Evolutionary conservation across 2,888 invertebrate genomes (phyloP).

Genomic region (Agrilus mali): DNA sequence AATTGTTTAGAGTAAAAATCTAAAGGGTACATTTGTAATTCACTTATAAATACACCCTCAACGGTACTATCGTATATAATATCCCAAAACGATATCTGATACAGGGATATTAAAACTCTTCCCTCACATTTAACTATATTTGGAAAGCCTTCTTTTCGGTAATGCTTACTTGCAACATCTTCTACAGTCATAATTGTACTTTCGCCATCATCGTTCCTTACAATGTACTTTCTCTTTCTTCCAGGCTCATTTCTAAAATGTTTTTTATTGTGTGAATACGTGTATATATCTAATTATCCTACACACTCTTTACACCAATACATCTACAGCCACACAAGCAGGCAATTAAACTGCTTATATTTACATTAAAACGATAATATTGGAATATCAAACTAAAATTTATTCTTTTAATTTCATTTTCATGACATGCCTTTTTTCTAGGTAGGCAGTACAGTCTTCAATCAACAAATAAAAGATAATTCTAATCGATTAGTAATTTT

Average conservation of each 20-base stretch:
- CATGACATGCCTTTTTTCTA: no score
- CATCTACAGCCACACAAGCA: no score
- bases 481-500: background rate
- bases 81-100: conserved; percentile 58
- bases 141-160: conserved; percentile 34
- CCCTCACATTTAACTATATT: conserved; percentile 34
- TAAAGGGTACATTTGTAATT: conserved; percentile 55
- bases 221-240: conserved; percentile 24
- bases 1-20: conserved; percentile 58
- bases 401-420: no score
- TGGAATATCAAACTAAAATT: no score
- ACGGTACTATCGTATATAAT: conserved; percentile 47
- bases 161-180: conserved; percentile 41
- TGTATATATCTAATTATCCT: background rate
- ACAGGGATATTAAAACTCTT: conserved; percentile 19
- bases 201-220: conserved; percentile 21
- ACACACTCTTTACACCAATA: no score
- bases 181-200: conserved; percentile 41
- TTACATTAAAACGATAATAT: no score
- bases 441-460: no score
- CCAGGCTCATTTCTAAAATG: conserved; percentile 17
- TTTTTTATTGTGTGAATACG: background rate
- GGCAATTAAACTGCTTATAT: no score
- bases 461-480: no score
- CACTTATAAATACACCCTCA: conserved; percentile 46